phyloP scores from a whole-genome alignment of 2,113 vertebrate species.

The Sylvietta virens region DNA sequence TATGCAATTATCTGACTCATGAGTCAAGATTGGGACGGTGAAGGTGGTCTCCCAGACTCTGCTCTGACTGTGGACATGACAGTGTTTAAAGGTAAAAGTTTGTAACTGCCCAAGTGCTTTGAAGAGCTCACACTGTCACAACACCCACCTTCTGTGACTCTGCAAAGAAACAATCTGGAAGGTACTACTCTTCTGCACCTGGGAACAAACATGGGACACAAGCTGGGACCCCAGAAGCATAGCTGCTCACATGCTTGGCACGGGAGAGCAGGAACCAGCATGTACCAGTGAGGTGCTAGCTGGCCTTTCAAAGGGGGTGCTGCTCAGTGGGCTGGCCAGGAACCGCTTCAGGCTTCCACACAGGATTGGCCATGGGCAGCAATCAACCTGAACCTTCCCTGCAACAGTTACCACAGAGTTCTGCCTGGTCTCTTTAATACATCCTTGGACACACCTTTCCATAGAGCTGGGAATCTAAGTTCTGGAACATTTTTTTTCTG shows the following conservation, averaged over 20 bases:
- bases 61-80: not conserved
- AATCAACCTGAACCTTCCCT: not conserved
- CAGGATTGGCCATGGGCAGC: not conserved
- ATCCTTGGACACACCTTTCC: not conserved
- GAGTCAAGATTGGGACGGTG: not conserved
- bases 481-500: not conserved
- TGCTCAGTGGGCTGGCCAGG: not conserved
- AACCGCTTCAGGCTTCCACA: not conserved
- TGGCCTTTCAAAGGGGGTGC: not conserved
- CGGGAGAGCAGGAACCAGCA: rapidly evolving
- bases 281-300: not conserved
- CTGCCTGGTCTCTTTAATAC: not conserved
- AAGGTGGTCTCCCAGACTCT: not conserved
- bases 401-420: not conserved
- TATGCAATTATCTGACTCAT: not conserved
- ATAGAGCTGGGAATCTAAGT: not conserved
- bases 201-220: not conserved
- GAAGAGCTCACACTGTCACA: not conserved
- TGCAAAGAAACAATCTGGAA: not conserved
- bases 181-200: not conserved
- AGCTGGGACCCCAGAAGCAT: not conserved
- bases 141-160: not conserved
- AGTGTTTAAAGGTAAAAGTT: not conserved
- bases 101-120: not conserved
- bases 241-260: not conserved